These are phyloP conservation scores for Philaethria dido DNA, from an alignment of 2,888 invertebrate genomes.

Conservation along the genomic window DNA sequence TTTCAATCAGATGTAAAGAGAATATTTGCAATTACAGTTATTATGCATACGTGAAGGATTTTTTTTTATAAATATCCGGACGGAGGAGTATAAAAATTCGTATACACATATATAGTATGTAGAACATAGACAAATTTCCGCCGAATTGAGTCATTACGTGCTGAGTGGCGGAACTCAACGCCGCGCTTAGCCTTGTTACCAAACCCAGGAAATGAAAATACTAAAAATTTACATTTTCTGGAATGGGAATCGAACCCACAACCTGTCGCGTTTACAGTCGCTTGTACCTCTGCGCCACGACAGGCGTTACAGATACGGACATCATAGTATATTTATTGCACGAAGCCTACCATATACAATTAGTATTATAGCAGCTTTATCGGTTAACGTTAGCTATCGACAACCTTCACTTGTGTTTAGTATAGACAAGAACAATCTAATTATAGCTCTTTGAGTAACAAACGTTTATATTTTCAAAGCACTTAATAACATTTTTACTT, in stretches of 20 bases:
- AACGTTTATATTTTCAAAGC: neutral
- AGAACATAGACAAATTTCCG: no score
- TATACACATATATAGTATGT: no score
- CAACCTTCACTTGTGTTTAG: slow-evolving; percentile 11
- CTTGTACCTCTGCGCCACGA: neutral
- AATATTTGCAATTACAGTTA: neutral
- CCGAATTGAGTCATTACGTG: no score
- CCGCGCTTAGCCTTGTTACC: no score
- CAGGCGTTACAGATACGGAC: neutral
- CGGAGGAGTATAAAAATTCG: no score
- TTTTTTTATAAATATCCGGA: no score
- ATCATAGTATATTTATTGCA: slow-evolving; percentile 10
- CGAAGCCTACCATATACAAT: neutral
- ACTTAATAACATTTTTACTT: no score
- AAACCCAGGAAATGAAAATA: no score
- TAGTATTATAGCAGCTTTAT: slow-evolving; percentile 3
- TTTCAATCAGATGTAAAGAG: neutral
- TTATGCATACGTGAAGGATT: no score
- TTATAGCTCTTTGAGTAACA: slow-evolving; percentile 2
- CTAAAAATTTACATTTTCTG: no score
- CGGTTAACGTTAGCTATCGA: neutral
- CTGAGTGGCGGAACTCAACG: no score
- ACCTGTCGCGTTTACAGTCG: neutral
- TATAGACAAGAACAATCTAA: slow-evolving; percentile 3
- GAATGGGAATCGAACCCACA: neutral